Percentiles rank a stretch among this genome's conserved stretches.
phyloP scores from a whole-genome alignment of 2,113 vertebrate species.

The Bambusicola thoracicus region DNA sequence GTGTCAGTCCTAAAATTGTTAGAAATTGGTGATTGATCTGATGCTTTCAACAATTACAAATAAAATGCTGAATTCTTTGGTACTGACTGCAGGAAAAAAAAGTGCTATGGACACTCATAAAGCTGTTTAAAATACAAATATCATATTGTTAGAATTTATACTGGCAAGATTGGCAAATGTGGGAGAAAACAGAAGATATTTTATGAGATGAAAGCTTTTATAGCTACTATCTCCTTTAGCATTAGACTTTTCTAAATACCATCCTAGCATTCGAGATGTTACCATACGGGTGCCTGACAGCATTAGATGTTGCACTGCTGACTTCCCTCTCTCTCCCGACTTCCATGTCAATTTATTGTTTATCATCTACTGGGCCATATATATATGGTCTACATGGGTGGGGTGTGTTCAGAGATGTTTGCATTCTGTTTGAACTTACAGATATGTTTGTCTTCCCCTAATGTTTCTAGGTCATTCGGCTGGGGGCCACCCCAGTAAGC shows the following conservation, averaged over 20 bases:
- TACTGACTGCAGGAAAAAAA: neutral
- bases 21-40: neutral
- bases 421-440: neutral
- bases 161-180: neutral
- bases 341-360: neutral
- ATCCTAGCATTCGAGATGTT: neutral
- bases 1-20: neutral
- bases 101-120: neutral
- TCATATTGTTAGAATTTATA: neutral
- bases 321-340: neutral
- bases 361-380: neutral
- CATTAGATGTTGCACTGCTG: neutral
- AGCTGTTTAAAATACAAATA: neutral
- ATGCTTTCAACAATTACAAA: neutral
- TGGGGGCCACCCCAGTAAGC: conserved; percentile 76
- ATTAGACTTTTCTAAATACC: neutral
- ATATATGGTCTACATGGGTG: neutral
- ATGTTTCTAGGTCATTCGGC: conserved; percentile 81
- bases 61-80: neutral
- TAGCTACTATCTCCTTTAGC: neutral
- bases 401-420: neutral
- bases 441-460: neutral
- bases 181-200: neutral
- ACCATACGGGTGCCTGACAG: neutral
- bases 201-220: neutral